Evolutionary conservation across 1,140 invertebrate species (phyloP).

Genomic region (Drosophila erecta): DNA sequence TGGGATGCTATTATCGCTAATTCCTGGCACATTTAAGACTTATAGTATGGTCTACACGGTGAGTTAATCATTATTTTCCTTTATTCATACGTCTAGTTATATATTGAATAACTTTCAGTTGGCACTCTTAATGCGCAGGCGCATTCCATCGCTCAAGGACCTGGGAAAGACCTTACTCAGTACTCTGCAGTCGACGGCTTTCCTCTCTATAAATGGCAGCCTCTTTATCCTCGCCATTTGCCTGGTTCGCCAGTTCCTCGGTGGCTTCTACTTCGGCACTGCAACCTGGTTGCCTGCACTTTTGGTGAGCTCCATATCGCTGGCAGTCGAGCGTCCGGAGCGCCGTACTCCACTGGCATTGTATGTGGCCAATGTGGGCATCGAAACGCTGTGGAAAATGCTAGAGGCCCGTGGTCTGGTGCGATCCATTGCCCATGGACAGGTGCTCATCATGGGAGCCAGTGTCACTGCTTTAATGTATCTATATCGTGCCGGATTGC

Average conservation of each 20-base stretch:
- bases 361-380: conserved; percentile 93
- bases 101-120: conserved; percentile 85
- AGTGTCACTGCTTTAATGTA: conserved; percentile 87
- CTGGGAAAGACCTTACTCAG: conserved; percentile 87
- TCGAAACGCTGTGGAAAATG: conserved; percentile 91
- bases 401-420: conserved; percentile 87
- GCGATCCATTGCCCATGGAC: conserved; percentile 87
- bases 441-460: conserved; percentile 87
- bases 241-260: conserved; percentile 86
- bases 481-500: conserved; percentile 86
- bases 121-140: conserved; percentile 88
- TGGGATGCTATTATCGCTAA: conserved; percentile 87
- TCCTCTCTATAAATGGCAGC: conserved; percentile 90
- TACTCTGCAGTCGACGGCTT: conserved; percentile 90
- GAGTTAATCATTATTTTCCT: conserved; percentile 55
- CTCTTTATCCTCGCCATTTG: conserved; percentile 89
- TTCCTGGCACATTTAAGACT: conserved; percentile 89
- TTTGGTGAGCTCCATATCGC: conserved; percentile 88
- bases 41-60: conserved; percentile 91
- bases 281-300: conserved; percentile 90
- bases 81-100: neutral
- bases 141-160: conserved; percentile 87
- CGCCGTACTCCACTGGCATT: conserved; percentile 89
- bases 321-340: conserved; percentile 90
- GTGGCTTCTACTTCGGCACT: conserved; percentile 89